Percentiles rank a stretch among this genome's conserved stretches.
These are phyloP conservation scores for Leptopilina myrica DNA, from an alignment of 2,888 invertebrate genomes.

Conservation along the genomic window DNA sequence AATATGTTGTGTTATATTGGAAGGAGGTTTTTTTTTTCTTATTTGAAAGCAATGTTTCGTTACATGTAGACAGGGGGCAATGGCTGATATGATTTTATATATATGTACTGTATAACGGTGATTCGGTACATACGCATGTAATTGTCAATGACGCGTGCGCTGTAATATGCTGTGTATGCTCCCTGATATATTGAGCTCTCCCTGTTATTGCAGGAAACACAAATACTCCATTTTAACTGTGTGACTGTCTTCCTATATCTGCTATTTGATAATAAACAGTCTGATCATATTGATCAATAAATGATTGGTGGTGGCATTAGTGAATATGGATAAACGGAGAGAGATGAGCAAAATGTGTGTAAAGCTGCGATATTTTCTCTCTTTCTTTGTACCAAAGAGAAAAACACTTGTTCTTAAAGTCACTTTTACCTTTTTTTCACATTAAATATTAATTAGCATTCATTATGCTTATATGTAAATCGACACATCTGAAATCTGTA, in stretches of 20 bases:
- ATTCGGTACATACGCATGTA: conserved; percentile 33
- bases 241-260: not conserved
- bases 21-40: not conserved
- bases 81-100: conserved; percentile 37
- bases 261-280: not conserved
- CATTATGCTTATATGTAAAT: no score
- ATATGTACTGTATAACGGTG: conserved; percentile 13
- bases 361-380: no score
- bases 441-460: no score
- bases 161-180: conserved; percentile 26
- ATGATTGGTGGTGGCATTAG: not conserved
- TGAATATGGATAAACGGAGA: not conserved
- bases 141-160: conserved; percentile 42
- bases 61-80: not conserved
- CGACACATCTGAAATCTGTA: no score
- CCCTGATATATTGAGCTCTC: conserved; percentile 10
- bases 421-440: no score
- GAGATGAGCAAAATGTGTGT: not conserved
- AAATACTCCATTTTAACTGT: conserved; percentile 11
- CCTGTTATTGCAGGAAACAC: not conserved
- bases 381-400: no score
- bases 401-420: no score
- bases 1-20: not conserved
- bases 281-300: not conserved
- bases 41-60: conserved; percentile 1